Percentiles rank a stretch among this genome's conserved stretches.
These are phyloP conservation scores for Ostrea denselamellosa DNA, from an alignment of 1,140 invertebrate species.

Conservation along the genomic window DNA sequence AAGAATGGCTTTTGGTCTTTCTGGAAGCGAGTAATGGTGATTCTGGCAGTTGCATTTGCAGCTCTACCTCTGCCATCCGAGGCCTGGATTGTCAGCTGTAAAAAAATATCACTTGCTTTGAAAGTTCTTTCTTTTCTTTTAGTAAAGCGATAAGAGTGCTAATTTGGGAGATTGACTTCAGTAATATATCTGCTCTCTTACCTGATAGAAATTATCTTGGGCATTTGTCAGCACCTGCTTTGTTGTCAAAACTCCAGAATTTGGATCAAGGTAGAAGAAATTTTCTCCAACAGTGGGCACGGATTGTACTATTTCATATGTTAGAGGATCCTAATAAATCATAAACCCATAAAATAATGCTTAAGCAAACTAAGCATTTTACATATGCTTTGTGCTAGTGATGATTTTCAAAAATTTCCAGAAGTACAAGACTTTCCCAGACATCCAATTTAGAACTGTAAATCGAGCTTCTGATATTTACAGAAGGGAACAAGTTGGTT, in stretches of 20 bases:
- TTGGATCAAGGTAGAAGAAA: conserved; percentile 50
- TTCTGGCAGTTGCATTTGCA: conserved; percentile 41
- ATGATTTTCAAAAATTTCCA: no score
- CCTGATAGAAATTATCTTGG: conserved; percentile 33
- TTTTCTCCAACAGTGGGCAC: conserved; percentile 16
- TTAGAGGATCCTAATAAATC: conserved; percentile 56
- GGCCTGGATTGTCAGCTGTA: conserved; percentile 49
- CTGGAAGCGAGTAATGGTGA: conserved; percentile 38
- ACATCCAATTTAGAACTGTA: no score
- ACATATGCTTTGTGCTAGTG: no score
- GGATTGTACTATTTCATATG: conserved; percentile 55
- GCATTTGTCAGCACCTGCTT: conserved; percentile 45
- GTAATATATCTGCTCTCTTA: conserved; percentile 8
- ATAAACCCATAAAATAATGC: not conserved
- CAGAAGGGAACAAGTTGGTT: not conserved
- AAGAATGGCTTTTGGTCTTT: conserved; percentile 47
- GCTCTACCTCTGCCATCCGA: conserved; percentile 47
- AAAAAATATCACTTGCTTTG: not conserved
- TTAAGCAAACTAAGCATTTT: no score
- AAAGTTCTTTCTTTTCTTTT: not conserved
- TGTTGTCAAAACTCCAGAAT: conserved; percentile 43
- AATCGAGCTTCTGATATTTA: not conserved
- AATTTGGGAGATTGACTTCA: no score
- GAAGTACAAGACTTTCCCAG: no score
- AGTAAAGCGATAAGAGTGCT: no score